Base-by-base conservation (phyloP, 1,140 invertebrate genomes). In the Hycleus phaleratus region DNA sequence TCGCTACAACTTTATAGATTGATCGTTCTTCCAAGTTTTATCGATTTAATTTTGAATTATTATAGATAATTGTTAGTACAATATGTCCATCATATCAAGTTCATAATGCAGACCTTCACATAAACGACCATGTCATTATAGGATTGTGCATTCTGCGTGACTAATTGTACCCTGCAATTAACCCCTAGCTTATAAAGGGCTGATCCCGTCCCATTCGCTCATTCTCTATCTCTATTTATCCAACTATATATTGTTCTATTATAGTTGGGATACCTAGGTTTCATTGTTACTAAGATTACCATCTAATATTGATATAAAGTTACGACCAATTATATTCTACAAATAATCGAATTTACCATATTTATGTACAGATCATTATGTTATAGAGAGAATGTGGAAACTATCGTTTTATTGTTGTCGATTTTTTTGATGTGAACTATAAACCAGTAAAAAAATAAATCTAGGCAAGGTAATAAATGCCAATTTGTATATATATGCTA, bases 121-220 rank as follows among this genome's bases (percentile, higher is more conserved):
- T 44, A 48, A 56, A 49, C 38, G 54, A 49, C 26, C 45, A 46
- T 49, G 39, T 56, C 54, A 56, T 56, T 56, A 56, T 45, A 46
- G 54, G 54, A 26, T 26, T 51, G 48, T 58, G 56, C 56, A 58
- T 50, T 58, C 42, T 46, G 56, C 48, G 56, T 58, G 47, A 58
- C 56, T 58, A 58, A 58, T 58, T 58, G 56, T 51, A 44, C 39
- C 48, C 44, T 49, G 56, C 56, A 58, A 58, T 58, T 58, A 58
- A 58, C 32, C 32, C 56, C 56, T 51, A 42, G 49, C 56, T 56
- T 56, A 56, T 53, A 46, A 40, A 43, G 54, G 54, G 46, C 54
- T 56, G 47, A 56, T 48, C 54, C 54, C 46, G 18, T 32, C 4
- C 32, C 4, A 5, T 7, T 32, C 32, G 9, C 44, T 10, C 44